A percentile compares a stretch with the other conserved stretches of the same genome.
phyloP scores from a whole-genome alignment of 2,888 invertebrate genomes.

The Leptodirus hochenwartii region DNA sequence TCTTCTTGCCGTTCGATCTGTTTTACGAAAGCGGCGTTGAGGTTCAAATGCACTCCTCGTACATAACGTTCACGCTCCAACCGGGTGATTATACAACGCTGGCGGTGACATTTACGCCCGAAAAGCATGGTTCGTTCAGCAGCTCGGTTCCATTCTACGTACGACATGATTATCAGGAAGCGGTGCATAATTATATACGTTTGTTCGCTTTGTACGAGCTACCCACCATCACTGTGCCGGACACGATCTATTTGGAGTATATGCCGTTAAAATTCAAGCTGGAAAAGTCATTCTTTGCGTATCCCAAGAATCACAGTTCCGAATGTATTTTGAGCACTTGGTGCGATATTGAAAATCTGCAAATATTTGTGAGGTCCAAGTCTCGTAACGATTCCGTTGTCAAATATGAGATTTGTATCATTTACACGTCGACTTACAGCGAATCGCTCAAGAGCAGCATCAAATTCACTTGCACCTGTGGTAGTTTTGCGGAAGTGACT shows the following conservation, averaged over 20 bases:
- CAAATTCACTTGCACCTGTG: too few relatives aligned
- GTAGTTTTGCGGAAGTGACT: background rate
- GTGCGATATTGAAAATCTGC: too few relatives aligned
- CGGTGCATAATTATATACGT: conserved; percentile 10
- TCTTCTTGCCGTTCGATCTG: conserved; percentile 8
- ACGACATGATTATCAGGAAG: conserved; percentile 9
- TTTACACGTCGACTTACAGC: too few relatives aligned
- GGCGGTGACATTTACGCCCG: conserved; percentile 7
- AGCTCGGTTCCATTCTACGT: conserved; percentile 10
- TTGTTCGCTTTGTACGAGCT: conserved; percentile 7
- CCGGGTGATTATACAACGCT: conserved; percentile 7
- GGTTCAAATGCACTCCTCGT: conserved; percentile 6
- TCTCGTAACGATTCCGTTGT: too few relatives aligned
- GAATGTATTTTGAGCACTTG: too few relatives aligned
- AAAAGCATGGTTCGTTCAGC: conserved; percentile 5
- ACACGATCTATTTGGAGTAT: background rate
- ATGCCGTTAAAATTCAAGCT: too few relatives aligned
- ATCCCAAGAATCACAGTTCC: too few relatives aligned
- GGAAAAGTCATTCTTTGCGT: too few relatives aligned
- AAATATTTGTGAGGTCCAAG: too few relatives aligned
- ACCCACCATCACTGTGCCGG: background rate
- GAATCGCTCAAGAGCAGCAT: too few relatives aligned
- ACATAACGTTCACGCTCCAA: conserved; percentile 7
- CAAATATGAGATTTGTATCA: too few relatives aligned
- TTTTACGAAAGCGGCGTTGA: conserved; percentile 3